Evolutionary conservation across 2,113 vertebrate species (phyloP).

Genomic region (Condylura cristata): DNA sequence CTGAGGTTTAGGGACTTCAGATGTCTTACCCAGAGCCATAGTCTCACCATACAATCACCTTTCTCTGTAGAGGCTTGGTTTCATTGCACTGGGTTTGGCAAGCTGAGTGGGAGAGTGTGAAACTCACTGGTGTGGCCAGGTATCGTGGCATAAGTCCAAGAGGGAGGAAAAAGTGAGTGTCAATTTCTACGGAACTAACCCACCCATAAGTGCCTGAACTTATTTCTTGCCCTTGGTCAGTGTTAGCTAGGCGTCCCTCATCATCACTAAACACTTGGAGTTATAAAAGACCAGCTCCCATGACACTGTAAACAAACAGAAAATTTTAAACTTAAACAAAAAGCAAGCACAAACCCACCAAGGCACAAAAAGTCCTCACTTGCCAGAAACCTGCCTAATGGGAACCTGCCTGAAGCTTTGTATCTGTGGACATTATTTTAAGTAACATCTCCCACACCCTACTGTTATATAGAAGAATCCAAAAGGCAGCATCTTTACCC

Average conservation of each 20-base stretch:
- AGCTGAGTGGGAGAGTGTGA: background rate
- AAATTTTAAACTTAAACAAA: background rate
- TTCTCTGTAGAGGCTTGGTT: background rate
- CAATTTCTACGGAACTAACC: background rate
- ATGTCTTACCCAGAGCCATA: background rate
- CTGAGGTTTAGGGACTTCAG: background rate
- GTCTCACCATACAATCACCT: background rate
- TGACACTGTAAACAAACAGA: background rate
- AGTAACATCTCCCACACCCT: background rate
- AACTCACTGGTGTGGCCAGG: background rate
- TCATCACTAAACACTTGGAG: background rate
- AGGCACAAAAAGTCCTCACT: background rate
- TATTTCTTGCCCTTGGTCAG: background rate
- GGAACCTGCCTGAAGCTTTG: background rate
- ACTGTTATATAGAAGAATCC: background rate
- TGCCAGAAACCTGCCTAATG: background rate
- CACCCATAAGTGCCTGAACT: background rate
- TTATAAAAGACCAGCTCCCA: background rate
- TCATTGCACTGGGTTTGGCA: background rate
- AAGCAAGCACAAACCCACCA: background rate
- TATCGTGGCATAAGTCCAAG: background rate
- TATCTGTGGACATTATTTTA: background rate
- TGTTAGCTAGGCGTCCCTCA: background rate
- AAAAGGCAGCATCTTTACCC: background rate
- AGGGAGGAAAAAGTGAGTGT: background rate